phyloP scores from a whole-genome alignment of 2,797 vertebrate genomes.

The Scleropages formosus region DNA sequence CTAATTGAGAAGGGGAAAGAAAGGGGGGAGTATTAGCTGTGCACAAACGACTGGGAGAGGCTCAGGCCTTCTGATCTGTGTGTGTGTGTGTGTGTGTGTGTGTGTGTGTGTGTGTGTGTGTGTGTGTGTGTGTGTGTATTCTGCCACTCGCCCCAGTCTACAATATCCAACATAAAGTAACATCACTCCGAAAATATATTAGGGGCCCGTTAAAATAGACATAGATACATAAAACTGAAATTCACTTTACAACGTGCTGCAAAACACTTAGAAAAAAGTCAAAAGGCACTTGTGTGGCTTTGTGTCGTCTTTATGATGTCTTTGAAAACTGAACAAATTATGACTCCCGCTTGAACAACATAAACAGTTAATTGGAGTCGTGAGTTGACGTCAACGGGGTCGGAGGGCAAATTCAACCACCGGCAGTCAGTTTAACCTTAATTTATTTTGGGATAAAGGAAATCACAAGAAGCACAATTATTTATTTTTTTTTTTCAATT shows the following conservation, averaged over 20 bases:
- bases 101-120: too few relatives aligned
- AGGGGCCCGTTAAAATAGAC: conserved; percentile 1
- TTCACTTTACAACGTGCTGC: neutral
- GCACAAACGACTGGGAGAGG: too few relatives aligned
- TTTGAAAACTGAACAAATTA: neutral
- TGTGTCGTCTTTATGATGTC: neutral
- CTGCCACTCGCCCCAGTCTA: too few relatives aligned
- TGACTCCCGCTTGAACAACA: neutral
- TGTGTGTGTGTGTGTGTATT: too few relatives aligned
- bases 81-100: neutral
- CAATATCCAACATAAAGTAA: neutral
- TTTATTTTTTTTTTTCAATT: too few relatives aligned
- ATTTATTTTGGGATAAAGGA: too few relatives aligned
- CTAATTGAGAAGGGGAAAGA: conserved; percentile 1
- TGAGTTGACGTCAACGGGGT: too few relatives aligned
- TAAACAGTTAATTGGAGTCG: too few relatives aligned
- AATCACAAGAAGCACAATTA: too few relatives aligned
- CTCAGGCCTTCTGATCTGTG: neutral
- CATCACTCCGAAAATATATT: conserved; percentile 1
- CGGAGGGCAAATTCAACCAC: too few relatives aligned
- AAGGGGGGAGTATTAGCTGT: neutral
- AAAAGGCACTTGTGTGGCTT: neutral
- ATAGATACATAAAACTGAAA: conserved; percentile 1
- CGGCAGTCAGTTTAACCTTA: too few relatives aligned
- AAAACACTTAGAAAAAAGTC: conserved; percentile 20